phyloP scores from a whole-genome alignment of 1,140 invertebrate genomes.

The Bursaphelenchus mucronatus region DNA sequence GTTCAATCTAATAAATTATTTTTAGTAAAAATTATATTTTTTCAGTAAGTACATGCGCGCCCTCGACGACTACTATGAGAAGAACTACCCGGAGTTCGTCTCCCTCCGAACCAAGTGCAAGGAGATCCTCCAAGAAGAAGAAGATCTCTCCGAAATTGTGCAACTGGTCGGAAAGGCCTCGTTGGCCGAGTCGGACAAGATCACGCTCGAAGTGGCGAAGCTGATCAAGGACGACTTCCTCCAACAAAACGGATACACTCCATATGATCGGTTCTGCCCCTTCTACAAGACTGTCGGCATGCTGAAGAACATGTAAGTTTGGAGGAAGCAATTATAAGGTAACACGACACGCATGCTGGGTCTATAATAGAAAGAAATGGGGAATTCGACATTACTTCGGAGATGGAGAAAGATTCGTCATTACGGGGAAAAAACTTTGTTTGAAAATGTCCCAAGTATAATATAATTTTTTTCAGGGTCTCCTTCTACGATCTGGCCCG shows the following conservation, averaged over 20 bases:
- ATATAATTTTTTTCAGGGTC: slow-evolving; percentile 65
- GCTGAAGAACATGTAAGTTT: slow-evolving; percentile 80
- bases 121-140: slow-evolving; percentile 94
- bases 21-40: not conserved
- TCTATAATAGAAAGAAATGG: too few relatives aligned
- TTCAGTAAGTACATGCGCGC: slow-evolving; percentile 89
- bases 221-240: slow-evolving; percentile 98
- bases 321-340: not conserved
- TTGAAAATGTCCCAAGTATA: too few relatives aligned
- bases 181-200: slow-evolving; percentile 96
- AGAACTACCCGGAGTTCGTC: slow-evolving; percentile 98
- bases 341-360: too few relatives aligned
- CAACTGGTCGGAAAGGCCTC: slow-evolving; percentile 93
- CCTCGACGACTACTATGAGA: slow-evolving; percentile 97
- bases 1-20: not conserved
- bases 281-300: slow-evolving; percentile 99
- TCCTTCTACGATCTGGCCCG: slow-evolving; percentile 94
- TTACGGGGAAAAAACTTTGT: too few relatives aligned
- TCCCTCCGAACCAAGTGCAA: slow-evolving; percentile 75
- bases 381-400: too few relatives aligned
- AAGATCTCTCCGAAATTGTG: slow-evolving; percentile 98
- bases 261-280: slow-evolving; percentile 96
- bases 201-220: slow-evolving; percentile 96
- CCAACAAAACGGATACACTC: slow-evolving; percentile 84
- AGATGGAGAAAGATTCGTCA: too few relatives aligned